These are phyloP conservation scores for Cyclura pinguis DNA, from an alignment of 2,797 vertebrate genomes.

Conservation along the genomic window DNA sequence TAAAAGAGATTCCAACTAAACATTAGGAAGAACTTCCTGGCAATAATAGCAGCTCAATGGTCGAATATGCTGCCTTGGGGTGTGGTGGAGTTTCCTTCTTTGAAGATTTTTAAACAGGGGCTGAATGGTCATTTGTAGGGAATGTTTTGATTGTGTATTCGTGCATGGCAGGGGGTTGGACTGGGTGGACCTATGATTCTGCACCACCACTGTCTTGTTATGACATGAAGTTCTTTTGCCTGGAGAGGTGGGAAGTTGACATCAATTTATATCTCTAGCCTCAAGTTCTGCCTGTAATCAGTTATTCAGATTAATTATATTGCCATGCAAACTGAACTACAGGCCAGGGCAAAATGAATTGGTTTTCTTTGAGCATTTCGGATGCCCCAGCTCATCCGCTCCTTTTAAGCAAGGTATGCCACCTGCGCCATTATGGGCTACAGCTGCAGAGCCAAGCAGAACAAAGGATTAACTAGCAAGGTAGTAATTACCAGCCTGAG, in stretches of 20 bases:
- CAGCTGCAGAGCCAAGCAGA: conserved; percentile 8
- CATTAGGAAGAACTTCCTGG: no score
- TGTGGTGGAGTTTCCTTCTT: no score
- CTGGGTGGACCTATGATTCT: no score
- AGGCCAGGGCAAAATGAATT: neutral
- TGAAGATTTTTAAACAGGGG: no score
- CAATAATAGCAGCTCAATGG: no score
- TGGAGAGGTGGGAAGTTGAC: neutral
- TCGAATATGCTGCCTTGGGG: no score
- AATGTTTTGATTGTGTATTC: no score
- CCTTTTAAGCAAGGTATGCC: neutral
- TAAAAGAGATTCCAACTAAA: no score
- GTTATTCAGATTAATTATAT: neutral
- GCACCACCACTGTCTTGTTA: no score
- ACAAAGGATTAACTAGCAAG: conserved; percentile 17
- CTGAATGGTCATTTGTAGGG: no score
- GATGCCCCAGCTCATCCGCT: neutral
- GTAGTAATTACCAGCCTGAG: conserved; percentile 23
- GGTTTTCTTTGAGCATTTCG: neutral
- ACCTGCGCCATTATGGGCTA: conserved; percentile 11
- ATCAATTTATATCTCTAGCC: neutral
- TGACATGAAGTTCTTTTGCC: neutral
- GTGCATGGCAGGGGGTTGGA: no score
- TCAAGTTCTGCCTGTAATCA: neutral
- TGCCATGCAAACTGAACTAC: neutral